A percentile compares a stretch with the other conserved stretches of the same genome.
phyloP scores from a whole-genome alignment of 1,140 invertebrate genomes.

The Halesus radiatus region DNA sequence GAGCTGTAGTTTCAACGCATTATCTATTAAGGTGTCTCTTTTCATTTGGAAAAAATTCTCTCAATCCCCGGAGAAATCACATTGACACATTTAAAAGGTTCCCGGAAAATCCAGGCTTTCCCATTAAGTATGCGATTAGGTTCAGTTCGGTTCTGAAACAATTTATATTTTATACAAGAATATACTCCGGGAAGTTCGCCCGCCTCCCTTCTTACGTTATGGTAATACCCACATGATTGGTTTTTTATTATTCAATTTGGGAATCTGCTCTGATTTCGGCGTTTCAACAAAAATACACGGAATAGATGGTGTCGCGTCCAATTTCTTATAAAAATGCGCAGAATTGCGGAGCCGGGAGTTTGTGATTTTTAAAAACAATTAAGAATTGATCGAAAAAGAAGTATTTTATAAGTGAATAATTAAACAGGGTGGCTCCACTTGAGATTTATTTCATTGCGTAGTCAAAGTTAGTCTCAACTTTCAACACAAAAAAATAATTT shows the following conservation, averaged over 20 bases:
- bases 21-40: not conserved
- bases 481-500: no score
- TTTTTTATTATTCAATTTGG: constrained; percentile 22
- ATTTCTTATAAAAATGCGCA: no score
- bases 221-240: constrained; percentile 23
- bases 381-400: no score
- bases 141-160: constrained; percentile 22
- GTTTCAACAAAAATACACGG: not conserved
- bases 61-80: constrained; percentile 13
- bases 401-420: no score
- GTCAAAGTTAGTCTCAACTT: no score
- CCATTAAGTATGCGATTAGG: constrained; percentile 25
- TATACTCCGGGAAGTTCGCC: not conserved
- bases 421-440: no score
- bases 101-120: constrained; percentile 2
- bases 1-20: no score
- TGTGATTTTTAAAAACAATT: no score
- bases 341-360: no score
- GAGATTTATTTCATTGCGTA: no score
- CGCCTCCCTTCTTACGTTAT: constrained; percentile 7
- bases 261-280: not conserved
- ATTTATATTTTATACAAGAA: constrained; percentile 36
- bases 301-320: no score
- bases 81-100: constrained; percentile 40
- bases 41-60: constrained; percentile 21